Conservation (phyloP, 2,888 invertebrate genomes). For the Gnatocerus cornutus region DNA sequence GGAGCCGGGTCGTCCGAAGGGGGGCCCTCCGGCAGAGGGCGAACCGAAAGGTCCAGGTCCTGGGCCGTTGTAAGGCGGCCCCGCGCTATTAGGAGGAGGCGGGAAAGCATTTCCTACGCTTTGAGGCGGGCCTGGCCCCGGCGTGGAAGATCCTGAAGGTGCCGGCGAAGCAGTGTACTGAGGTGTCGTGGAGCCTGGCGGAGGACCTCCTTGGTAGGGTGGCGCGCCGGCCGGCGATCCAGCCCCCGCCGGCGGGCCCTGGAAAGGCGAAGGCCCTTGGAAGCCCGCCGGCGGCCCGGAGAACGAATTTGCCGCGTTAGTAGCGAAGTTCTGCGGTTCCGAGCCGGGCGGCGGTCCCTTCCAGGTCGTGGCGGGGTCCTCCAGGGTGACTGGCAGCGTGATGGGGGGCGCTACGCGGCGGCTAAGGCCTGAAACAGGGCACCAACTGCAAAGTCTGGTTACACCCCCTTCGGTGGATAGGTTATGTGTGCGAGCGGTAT, state of each 20-base stretch:
- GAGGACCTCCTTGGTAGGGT: conserved; percentile 81
- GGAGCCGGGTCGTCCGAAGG: conserved; percentile 78
- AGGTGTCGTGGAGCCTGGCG: conserved; percentile 84
- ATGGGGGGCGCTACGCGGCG: conserved; percentile 82
- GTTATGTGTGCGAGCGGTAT: conserved; percentile 60
- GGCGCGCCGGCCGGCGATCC: conserved; percentile 84
- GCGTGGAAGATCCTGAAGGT: conserved; percentile 87
- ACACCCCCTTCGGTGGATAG: conserved; percentile 56
- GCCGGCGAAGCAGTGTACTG: conserved; percentile 91
- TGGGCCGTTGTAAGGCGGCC: conserved; percentile 80
- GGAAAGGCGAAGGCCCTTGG: conserved; percentile 75
- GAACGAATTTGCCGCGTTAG: conserved; percentile 76
- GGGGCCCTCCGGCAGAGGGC: conserved; percentile 77
- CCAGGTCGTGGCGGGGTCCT: conserved; percentile 85
- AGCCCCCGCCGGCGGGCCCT: conserved; percentile 83
- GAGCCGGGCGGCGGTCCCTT: conserved; percentile 83
- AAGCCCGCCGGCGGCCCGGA: conserved; percentile 75
- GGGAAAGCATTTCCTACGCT: conserved; percentile 73
- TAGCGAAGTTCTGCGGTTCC: conserved; percentile 79
- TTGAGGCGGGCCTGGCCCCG: conserved; percentile 76
- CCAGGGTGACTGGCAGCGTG: conserved; percentile 82
- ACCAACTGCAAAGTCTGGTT: conserved; percentile 33
- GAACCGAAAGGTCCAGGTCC: conserved; percentile 80
- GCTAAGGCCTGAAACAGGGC: conserved; percentile 82
- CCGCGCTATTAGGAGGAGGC: conserved; percentile 75